Evolutionary conservation across 2,888 invertebrate genomes (phyloP).

Genomic region (Thera britannica): DNA sequence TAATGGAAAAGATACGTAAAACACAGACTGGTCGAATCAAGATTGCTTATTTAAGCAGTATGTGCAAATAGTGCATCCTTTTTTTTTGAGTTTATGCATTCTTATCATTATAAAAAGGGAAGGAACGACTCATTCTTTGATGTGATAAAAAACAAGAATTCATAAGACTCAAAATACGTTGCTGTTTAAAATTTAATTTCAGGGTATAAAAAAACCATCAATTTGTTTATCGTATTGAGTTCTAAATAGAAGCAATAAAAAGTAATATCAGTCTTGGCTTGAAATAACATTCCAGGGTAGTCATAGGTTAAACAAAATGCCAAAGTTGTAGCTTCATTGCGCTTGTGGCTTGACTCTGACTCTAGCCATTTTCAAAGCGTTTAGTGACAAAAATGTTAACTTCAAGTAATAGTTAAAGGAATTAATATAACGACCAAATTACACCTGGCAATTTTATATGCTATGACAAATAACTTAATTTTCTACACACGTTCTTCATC

Average conservation of each 20-base stretch:
- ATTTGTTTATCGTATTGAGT: constrained; percentile 6
- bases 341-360: background rate
- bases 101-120: background rate
- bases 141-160: background rate
- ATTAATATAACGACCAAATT: constrained; percentile 21
- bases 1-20: background rate
- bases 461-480: constrained; percentile 36
- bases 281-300: background rate
- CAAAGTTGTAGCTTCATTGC: constrained; percentile 12
- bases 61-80: background rate
- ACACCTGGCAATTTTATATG: constrained; percentile 20
- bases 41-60: background rate
- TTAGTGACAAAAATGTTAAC: constrained; percentile 17
- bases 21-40: background rate
- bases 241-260: constrained; percentile 11
- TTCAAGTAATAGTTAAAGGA: constrained; percentile 3
- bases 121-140: background rate
- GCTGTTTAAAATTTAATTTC: constrained; percentile 6
- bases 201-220: constrained; percentile 1
- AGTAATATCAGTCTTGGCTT: constrained; percentile 2
- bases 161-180: background rate
- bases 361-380: constrained; percentile 5
- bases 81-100: background rate
- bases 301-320: constrained; percentile 22
- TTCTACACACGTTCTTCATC: constrained; percentile 29